Base-by-base conservation (phyloP, 1,140 invertebrate species). In the Trichoplusia ni region DNA sequence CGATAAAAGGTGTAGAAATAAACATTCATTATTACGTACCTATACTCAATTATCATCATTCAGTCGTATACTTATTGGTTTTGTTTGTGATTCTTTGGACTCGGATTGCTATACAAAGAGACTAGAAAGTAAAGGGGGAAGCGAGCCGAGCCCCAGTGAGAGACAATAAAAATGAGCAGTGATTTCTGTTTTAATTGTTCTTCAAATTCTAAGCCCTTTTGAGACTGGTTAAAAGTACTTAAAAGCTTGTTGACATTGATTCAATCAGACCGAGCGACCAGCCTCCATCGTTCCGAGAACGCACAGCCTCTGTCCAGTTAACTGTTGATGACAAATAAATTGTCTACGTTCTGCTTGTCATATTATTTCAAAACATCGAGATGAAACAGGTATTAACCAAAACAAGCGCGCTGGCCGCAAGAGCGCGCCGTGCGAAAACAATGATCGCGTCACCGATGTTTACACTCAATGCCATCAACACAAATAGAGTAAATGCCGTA, bases 271-370 rank as follows among this genome's bases (percentile, higher is more conserved):
- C n/a, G n/a, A n/a, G n/a, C n/a, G n/a, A n/a, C n/a, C n/a, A 16
- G 14, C n/a, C 8, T 7, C 6, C 27, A 49, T n/a, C 25, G 40
- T 23, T 16, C 21, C 3, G 9, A 11, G 6, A 49, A 16, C 19
- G 18, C 16, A 25, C 40, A 19, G n/a, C 4, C 47, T 29, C 35
- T 27, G 23, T 27, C 19, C 33, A 40, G 46, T 31, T 49, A 49
- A 25, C 3, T n/a, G 11, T 23, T 38, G 21, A 56, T 56, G 51
- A 56, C 35, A 56, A 56, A 56, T 56, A 56, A 25, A 56, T 56
- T 40, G 13, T 33, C 16, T 37, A 21, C 35, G 7, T 40, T 49
- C 25, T 29, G 46, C 46, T 56, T 29, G 33, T 38, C 35, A 40
- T 14, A 27, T 3, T 8, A 56, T 23, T 37, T 40, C 35, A 31